Evolutionary conservation across 1,140 invertebrate species (phyloP), one percentile per base, ranked within the genome.

Genomic region (Anastatus disparis): DNA sequence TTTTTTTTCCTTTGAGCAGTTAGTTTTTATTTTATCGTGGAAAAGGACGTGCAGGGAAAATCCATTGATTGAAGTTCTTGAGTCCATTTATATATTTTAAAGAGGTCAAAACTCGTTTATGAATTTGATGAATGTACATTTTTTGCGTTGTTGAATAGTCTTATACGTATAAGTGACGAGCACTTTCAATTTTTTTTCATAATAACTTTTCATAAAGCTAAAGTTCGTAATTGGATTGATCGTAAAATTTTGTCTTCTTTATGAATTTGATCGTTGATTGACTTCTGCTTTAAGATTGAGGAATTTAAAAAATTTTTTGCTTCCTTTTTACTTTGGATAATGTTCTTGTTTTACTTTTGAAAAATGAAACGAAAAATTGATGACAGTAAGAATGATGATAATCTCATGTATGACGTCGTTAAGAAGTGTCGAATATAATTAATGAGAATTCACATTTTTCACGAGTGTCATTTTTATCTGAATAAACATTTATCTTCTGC

Each of bases 141-240:
- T 44, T 50, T 59, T 67, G 17, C 35, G 29, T 15, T n/a, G 31
- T 35, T 24, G 15, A 2, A 1, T n/a, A n/a, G n/a, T 20, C 12
- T n/a, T 42, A 53, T 42, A 58, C 35, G 50, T 61, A 42, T 62
- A 42, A 53, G 61, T 69, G 48, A 46, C 68, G n/a, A 46, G 68
- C 50, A 70, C 68, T 70, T 70, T 70, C 68, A 35, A 70, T 56
- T 63, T 70, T n/a, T n/a, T n/a, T 63, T 48, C 40, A 63, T 46
- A 56, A 35, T 46, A 40, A 56, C 59, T 62, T 53, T 27, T 0
- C 15, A 62, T n/a, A 31, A 35, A 6, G 15, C 17, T n/a, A n/a
- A n/a, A n/a, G 38, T 52, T 63, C 31, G 68, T 63, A 70, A 70
- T 70, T 63, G 27, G 38, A 29, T 46, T 70, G 50, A 55, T 63